phyloP scores from a whole-genome alignment of 64 coral and sea anemone species.

The Orbicella faveolata region DNA sequence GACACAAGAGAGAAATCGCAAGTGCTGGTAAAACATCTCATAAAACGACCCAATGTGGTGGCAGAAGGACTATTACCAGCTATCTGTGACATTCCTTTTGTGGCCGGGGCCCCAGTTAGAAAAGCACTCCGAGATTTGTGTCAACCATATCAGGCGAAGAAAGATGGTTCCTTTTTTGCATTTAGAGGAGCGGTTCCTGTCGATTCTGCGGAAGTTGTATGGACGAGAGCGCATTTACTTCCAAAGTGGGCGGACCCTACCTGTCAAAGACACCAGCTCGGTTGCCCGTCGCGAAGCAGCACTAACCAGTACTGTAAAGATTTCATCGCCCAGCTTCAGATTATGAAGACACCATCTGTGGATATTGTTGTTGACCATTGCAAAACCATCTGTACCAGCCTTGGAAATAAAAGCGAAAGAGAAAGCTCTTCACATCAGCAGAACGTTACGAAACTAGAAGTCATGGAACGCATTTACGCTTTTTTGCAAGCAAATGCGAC shows the following conservation, averaged over 20 bases:
- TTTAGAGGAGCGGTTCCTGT: not conserved
- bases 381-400: not conserved
- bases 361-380: slow-evolving; percentile 32
- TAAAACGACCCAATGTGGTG: not conserved
- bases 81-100: slow-evolving; percentile 17
- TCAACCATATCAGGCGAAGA: not conserved
- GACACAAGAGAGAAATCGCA: slow-evolving; percentile 30
- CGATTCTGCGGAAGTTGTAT: not conserved
- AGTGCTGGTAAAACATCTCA: slow-evolving; percentile 21
- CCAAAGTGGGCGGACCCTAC: not conserved
- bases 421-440: not conserved
- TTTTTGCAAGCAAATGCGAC: slow-evolving; percentile 17
- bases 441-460: not conserved
- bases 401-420: too few relatives aligned
- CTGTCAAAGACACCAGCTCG: not conserved
- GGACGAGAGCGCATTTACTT: slow-evolving; percentile 46
- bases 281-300: not conserved
- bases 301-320: not conserved
- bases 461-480: slow-evolving; percentile 40
- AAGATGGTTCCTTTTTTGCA: not conserved
- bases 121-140: not conserved
- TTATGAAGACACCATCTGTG: slow-evolving; percentile 13
- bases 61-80: not conserved
- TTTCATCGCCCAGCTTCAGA: not conserved
- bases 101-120: not conserved